Conservation (phyloP, 2,113 vertebrate genomes). For the Marcusenius ussheri region DNA sequence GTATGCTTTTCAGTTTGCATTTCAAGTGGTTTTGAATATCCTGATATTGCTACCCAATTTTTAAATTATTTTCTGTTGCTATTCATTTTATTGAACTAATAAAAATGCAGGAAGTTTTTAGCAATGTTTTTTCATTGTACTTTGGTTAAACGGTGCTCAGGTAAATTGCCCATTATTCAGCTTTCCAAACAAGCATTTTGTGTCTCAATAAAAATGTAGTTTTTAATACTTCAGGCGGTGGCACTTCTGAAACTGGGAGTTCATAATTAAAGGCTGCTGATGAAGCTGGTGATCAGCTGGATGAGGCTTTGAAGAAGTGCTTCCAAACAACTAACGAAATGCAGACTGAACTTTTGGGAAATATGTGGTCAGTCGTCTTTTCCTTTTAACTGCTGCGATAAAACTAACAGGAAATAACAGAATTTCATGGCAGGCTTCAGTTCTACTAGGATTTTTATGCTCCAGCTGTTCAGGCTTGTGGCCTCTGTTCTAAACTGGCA, state of each 20-base stretch:
- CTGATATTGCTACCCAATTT: background rate
- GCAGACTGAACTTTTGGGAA: background rate
- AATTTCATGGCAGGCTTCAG: background rate
- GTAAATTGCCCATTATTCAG: background rate
- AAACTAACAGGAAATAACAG: background rate
- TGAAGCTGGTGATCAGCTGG: background rate
- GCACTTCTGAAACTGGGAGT: background rate
- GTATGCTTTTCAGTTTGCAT: background rate
- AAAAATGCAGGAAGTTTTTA: background rate
- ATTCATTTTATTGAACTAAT: background rate
- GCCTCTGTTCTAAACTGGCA: background rate
- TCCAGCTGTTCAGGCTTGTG: background rate
- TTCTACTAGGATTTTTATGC: background rate
- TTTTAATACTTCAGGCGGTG: background rate
- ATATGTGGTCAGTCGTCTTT: background rate
- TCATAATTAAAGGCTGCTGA: background rate
- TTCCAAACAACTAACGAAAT: background rate
- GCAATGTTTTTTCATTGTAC: background rate
- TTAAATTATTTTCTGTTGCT: background rate
- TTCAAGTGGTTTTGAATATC: background rate
- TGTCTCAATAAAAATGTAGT: background rate
- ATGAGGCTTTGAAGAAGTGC: background rate
- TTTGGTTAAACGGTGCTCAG: background rate
- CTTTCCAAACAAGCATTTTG: background rate
- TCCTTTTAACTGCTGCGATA: background rate